Base-by-base conservation (phyloP, 2,888 invertebrate species). In the Yponomeuta malinellus region DNA sequence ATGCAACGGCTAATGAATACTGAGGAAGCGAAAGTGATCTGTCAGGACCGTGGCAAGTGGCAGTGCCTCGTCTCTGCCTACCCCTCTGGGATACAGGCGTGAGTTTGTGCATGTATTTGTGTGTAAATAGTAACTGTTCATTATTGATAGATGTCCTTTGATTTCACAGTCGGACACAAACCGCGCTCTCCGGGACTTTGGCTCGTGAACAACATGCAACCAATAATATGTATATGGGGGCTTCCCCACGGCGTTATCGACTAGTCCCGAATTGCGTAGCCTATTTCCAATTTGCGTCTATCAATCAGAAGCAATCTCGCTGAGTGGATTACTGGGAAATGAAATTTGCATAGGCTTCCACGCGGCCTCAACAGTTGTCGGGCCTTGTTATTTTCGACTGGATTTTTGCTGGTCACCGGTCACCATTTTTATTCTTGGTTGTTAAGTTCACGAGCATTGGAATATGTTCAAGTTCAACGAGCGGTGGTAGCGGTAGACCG, bases 321-420 rank as follows among this genome's bases (percentile, higher is more conserved):
- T 93, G 94, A 94, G 94, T 94, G 94, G 94, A 94, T 94, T 94
- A 94, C 93, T 86, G 86, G 88, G 90, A 93, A 94, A 94, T 94
- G 93, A 93, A 94, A 94, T 94, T 94, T 94, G 94, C 94, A 94
- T 94, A 93, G 93, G 91, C 90, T 87, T 87, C 85, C 85, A 82
- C 77, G 75, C 77, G 79, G 78, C 76, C 77, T 77, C 79, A 76
- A 78, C 80, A 77, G 77, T 83, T 84, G 84, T 86, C 81, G 79
- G 84, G 66, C 52, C 65, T 71, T 76, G 80, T 81, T 85, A 83
- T 86, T 85, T 85, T 83, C 52, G 52, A 15, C 65, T 31, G 31
- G 29, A 31, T 29, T 65, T 59, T 65, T 65, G 65, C 33, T 31
- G 12, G 69, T 10, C 52, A 43, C 43, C 43, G 43, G 8, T 43